A percentile compares a stretch with the other conserved stretches of the same genome.
Evolutionary conservation across 2,888 invertebrate species (phyloP).

Genomic region (Hylaea fasciaria): DNA sequence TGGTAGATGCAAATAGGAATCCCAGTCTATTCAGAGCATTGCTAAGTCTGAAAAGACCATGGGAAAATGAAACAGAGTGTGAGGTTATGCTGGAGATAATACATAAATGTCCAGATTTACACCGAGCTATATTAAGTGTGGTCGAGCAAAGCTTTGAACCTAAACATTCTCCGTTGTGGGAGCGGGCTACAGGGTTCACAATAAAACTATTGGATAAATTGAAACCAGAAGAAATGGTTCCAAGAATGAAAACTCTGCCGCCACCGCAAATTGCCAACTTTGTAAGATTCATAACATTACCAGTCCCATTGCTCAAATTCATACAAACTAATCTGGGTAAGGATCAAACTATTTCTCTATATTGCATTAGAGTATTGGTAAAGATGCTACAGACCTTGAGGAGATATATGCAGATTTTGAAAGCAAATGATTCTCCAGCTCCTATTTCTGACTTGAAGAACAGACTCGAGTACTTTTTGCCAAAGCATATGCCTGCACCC

Average conservation of each 20-base stretch:
- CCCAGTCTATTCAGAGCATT: conserved; percentile 86
- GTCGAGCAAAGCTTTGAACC: conserved; percentile 87
- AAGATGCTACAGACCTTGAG: conserved; percentile 83
- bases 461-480: conserved; percentile 75
- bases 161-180: conserved; percentile 82
- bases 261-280: conserved; percentile 82
- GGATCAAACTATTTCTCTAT: conserved; percentile 72
- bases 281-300: conserved; percentile 78
- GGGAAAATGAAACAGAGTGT: conserved; percentile 87
- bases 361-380: conserved; percentile 80
- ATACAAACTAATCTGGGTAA: conserved; percentile 67
- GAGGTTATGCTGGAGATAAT: conserved; percentile 87
- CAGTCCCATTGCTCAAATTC: conserved; percentile 77
- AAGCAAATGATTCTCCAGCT: conserved; percentile 58
- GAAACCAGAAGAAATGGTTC: conserved; percentile 78
- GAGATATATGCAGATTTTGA: conserved; percentile 81
- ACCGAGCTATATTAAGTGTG: conserved; percentile 85
- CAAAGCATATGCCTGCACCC: conserved; percentile 75
- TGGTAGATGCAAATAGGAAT: conserved; percentile 85
- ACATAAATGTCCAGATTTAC: conserved; percentile 89
- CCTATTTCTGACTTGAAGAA: conserved; percentile 65
- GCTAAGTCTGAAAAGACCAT: conserved; percentile 87
- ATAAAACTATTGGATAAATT: conserved; percentile 74
- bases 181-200: conserved; percentile 76
- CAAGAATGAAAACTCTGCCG: conserved; percentile 73